Evolutionary conservation across 2,888 invertebrate genomes (phyloP).

Genomic region (Scaeva pyrastri): DNA sequence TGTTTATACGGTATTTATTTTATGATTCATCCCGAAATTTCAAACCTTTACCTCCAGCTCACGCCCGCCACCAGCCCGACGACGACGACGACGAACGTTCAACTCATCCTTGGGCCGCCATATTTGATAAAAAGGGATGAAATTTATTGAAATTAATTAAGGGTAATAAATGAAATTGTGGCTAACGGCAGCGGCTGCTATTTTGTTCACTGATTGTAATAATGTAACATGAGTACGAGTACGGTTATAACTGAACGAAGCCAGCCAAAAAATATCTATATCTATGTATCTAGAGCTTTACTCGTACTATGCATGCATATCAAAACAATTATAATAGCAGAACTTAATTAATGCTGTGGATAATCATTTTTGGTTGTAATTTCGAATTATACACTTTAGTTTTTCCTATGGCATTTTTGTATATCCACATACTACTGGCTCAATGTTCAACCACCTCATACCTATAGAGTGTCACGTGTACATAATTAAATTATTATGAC

Average conservation of each 20-base stretch:
- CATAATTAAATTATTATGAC: conserved; percentile 69
- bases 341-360: conserved; percentile 62
- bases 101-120: neutral
- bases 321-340: conserved; percentile 38
- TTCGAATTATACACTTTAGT: conserved; percentile 51
- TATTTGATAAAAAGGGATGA: conserved; percentile 69
- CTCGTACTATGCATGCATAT: neutral
- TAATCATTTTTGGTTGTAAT: conserved; percentile 58
- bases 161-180: conserved; percentile 75
- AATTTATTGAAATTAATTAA: conserved; percentile 76
- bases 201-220: conserved; percentile 65
- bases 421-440: neutral
- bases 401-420: conserved; percentile 13
- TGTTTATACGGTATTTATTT: conserved; percentile 69
- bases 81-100: neutral
- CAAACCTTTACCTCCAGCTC: conserved; percentile 17
- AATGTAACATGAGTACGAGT: conserved; percentile 55
- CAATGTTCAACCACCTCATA: too few relatives aligned
- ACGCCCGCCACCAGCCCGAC: neutral
- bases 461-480: conserved; percentile 60
- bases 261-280: neutral
- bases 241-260: neutral
- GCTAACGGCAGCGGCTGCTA: conserved; percentile 70
- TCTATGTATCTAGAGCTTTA: neutral
- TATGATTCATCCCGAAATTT: conserved; percentile 65